Evolutionary conservation across 2,888 invertebrate genomes (phyloP).

Genomic region (Rhingia campestris): DNA sequence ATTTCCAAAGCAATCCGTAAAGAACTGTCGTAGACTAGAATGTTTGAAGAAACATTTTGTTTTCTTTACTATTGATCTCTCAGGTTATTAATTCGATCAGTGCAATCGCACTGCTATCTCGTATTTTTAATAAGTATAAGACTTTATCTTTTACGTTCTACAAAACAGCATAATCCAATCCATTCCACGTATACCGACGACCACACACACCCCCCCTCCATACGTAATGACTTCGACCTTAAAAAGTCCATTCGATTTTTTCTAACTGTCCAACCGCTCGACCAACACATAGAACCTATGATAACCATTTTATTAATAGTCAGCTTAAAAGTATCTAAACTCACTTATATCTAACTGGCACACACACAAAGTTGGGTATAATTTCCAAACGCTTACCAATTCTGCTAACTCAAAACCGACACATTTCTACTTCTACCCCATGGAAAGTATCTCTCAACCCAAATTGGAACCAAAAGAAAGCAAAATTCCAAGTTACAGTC

Average conservation of each 20-base stretch:
- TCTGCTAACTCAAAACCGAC: not conserved
- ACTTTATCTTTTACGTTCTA: too few species aligned
- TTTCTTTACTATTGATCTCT: too few species aligned
- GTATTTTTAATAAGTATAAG: too few species aligned
- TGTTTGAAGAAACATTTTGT: too few species aligned
- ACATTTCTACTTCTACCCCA: constrained; percentile 22
- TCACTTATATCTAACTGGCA: constrained; percentile 32
- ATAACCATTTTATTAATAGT: constrained; percentile 34
- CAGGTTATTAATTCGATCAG: too few species aligned
- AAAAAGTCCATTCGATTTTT: constrained; percentile 19
- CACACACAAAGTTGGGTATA: constrained; percentile 23
- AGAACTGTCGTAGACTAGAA: too few species aligned
- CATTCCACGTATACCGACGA: not conserved
- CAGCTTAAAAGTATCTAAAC: constrained; percentile 43
- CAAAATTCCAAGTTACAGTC: constrained; percentile 33
- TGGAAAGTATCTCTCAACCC: not conserved
- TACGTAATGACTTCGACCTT: constrained; percentile 20
- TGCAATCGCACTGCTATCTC: too few species aligned
- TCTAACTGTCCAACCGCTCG: not conserved
- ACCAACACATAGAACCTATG: constrained; percentile 13
- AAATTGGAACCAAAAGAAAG: not conserved
- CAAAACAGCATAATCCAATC: not conserved
- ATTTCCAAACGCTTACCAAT: constrained; percentile 31
- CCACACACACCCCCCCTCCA: constrained; percentile 13
- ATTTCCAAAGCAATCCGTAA: too few species aligned